Percentiles rank a stretch among this genome's conserved stretches.
Evolutionary conservation across 2,888 invertebrate species (phyloP).

Genomic region (Parnassius apollo): DNA sequence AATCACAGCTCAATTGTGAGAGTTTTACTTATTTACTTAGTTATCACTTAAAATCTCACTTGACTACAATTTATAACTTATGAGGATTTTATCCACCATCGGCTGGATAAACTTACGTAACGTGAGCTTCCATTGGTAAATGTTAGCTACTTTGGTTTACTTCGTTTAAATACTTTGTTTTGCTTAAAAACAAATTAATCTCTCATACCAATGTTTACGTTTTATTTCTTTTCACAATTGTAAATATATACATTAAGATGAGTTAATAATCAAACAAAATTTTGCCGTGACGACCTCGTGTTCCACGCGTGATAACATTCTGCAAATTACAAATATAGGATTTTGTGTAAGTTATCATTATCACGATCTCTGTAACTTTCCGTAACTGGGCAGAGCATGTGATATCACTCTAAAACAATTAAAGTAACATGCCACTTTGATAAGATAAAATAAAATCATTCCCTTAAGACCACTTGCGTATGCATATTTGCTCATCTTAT

Average conservation of each 20-base stretch:
- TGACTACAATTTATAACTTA: too few species aligned
- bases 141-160: too few species aligned
- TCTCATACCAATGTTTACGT: too few species aligned
- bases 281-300: constrained; percentile 22
- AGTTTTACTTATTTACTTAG: too few species aligned
- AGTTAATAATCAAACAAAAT: constrained; percentile 12
- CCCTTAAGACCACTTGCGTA: constrained; percentile 1
- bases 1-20: too few species aligned
- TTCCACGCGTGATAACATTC: constrained; percentile 17
- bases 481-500: constrained; percentile 14
- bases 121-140: too few species aligned
- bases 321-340: constrained; percentile 11
- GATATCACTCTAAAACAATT: constrained; percentile 20
- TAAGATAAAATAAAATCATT: constrained; percentile 18
- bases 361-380: constrained; percentile 26
- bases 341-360: constrained; percentile 27
- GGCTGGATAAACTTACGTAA: too few species aligned
- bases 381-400: constrained; percentile 7
- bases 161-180: too few species aligned
- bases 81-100: too few species aligned
- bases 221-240: too few species aligned
- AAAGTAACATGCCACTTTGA: constrained; percentile 19
- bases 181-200: too few species aligned
- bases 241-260: not conserved
- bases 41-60: too few species aligned